Evolutionary conservation across 2,797 vertebrate species (phyloP).

Genomic region (Anabacerthia variegaticeps): DNA sequence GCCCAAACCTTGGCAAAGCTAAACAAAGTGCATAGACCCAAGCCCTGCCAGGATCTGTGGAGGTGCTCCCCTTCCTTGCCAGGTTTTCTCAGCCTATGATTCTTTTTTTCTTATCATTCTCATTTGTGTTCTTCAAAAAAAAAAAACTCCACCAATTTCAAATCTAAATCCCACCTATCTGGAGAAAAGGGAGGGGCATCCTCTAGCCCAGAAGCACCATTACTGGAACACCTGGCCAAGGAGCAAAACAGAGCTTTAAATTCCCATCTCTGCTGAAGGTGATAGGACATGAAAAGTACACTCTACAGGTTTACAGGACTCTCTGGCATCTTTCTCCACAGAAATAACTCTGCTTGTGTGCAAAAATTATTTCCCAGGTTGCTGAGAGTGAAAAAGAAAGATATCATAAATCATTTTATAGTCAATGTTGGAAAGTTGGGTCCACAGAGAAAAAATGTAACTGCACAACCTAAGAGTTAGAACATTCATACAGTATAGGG

Average conservation of each 20-base stretch:
- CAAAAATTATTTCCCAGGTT: neutral
- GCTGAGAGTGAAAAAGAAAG: neutral
- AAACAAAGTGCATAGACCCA: neutral
- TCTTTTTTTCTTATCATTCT: neutral
- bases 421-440: neutral
- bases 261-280: neutral
- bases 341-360: neutral
- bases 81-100: neutral
- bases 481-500: neutral
- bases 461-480: neutral
- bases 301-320: neutral
- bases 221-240: neutral
- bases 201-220: neutral
- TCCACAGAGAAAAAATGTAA: neutral
- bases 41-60: neutral
- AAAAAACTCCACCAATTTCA: fast-evolving
- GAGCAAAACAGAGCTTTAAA: neutral
- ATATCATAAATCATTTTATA: neutral
- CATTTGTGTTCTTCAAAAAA: neutral
- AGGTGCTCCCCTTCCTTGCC: neutral
- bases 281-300: neutral
- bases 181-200: neutral
- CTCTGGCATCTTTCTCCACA: neutral
- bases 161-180: neutral
- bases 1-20: neutral